Base-by-base conservation (phyloP, 2,888 invertebrate species). In the Tryphoninae sp. region DNA sequence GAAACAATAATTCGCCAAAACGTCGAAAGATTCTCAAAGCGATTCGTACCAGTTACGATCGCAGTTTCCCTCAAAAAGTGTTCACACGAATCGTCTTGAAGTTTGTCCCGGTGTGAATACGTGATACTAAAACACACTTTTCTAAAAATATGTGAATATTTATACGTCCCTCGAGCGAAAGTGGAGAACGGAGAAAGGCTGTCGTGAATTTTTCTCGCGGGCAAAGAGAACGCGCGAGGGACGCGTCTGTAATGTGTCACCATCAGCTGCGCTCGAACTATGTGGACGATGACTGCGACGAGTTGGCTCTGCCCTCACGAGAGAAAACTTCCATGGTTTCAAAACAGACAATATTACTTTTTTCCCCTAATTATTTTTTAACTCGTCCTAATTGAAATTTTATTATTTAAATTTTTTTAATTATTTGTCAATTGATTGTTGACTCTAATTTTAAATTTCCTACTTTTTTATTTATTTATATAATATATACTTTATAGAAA, bases 231-330 rank as follows among this genome's bases (percentile, higher is more conserved):
- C 45, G 74, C 62, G 62, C 51, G 16, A 7, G 49, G 33, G 33
- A 33, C 58, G 33, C 67, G 51, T 62, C 72, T 65, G 71, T 72
- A 78, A 78, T 68, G 78, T 72, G 76, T 79, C 82, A 79, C 68
- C 78, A 76, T 79, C 79, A 76, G 79, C 82, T 82, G 79, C 82
- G 51, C 69, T 71, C 55, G 40, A 67, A 26, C 77, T 61, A 19
- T 51, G 42, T 51, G 67, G 58, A 73, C 59, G 69, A 74, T 62
- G 68, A 65, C 58, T 53, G 64, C 58, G 73, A 73, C 7, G 65
- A 61, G 49, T 80, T 75, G 58, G 45, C 69, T 49, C 51, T 19
- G 33, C 26, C 45, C 55, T 19, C 40, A 13, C 59, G 23, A 71
- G 55, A 62, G 22, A 68, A 74, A 72, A 75, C 61, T 67, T 81